A percentile compares a stretch with the other conserved stretches of the same genome.
phyloP scores from a whole-genome alignment of 2,113 vertebrate species.

The Heterotis niloticus region DNA sequence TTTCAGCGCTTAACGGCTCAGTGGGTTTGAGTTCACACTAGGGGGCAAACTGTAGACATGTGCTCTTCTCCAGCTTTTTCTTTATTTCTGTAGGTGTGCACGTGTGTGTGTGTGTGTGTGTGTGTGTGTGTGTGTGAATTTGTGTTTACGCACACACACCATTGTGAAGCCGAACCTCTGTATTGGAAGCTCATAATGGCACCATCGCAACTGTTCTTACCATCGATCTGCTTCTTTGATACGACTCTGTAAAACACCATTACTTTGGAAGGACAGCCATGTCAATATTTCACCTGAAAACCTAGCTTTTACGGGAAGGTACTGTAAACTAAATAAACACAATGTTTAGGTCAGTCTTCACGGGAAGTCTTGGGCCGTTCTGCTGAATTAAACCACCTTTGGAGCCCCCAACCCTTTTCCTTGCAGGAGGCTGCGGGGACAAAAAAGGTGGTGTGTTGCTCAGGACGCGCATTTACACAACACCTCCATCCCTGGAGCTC shows the following conservation, averaged over 20 bases:
- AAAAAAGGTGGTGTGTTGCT: neutral
- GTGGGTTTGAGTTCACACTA: constrained; percentile 32
- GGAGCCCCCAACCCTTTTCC: neutral
- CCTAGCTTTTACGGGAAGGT: neutral
- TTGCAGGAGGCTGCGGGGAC: neutral
- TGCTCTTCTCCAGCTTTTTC: constrained; percentile 29
- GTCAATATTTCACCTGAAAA: constrained; percentile 15
- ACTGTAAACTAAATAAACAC: neutral
- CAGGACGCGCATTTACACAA: neutral
- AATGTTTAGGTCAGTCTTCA: neutral
- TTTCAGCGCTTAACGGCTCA: constrained; percentile 38
- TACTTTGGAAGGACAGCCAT: neutral
- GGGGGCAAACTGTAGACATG: constrained; percentile 31
- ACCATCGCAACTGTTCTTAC: neutral
- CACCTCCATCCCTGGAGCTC: neutral
- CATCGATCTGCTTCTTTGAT: too few species aligned
- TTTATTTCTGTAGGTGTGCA: constrained; percentile 25
- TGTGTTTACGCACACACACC: constrained; percentile 15
- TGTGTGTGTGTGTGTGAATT: neutral
- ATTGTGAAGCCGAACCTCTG: constrained; percentile 35
- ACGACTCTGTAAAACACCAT: too few species aligned
- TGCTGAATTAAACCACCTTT: neutral
- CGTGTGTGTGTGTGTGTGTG: constrained; percentile 26
- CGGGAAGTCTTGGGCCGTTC: neutral
- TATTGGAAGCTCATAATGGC: constrained; percentile 39